These are phyloP conservation scores for Vulpes ferrilata DNA, from an alignment of 2,113 vertebrate species.

Conservation along the genomic window DNA sequence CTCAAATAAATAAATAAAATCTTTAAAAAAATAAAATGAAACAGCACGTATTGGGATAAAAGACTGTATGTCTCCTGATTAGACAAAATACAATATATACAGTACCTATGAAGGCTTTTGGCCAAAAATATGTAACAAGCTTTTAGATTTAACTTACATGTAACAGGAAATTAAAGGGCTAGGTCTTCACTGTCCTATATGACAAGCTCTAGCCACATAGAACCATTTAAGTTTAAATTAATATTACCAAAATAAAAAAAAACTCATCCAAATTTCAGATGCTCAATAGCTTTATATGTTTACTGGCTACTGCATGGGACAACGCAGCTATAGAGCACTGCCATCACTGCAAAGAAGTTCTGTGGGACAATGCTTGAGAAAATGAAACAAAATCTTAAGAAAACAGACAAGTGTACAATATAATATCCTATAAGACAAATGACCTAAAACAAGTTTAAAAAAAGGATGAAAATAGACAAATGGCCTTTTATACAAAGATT, in stretches of 20 bases:
- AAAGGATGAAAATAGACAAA: not conserved
- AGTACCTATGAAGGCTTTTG: not conserved
- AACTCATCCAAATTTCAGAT: not conserved
- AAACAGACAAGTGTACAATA: conserved; percentile 1
- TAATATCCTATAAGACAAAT: not conserved
- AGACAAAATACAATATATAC: not conserved
- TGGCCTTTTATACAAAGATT: not conserved
- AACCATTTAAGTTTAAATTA: conserved; percentile 32
- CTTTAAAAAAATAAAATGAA: not conserved
- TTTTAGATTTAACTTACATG: not conserved
- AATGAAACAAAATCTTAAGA: not conserved
- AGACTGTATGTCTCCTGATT: not conserved
- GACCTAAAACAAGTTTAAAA: not conserved
- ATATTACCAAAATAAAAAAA: not conserved
- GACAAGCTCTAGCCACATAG: not conserved
- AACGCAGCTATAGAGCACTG: not conserved
- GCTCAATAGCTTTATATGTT: not conserved
- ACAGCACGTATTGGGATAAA: not conserved
- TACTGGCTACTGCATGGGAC: not conserved
- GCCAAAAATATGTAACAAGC: conserved; percentile 23
- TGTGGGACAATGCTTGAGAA: not conserved
- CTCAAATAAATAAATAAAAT: not conserved
- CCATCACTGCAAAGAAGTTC: not conserved
- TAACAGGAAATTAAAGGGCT: not conserved
- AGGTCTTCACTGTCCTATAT: not conserved